A percentile compares a stretch with the other conserved stretches of the same genome.
Conservation (phyloP, 2,888 invertebrate genomes). For the Epinotia ramella region DNA sequence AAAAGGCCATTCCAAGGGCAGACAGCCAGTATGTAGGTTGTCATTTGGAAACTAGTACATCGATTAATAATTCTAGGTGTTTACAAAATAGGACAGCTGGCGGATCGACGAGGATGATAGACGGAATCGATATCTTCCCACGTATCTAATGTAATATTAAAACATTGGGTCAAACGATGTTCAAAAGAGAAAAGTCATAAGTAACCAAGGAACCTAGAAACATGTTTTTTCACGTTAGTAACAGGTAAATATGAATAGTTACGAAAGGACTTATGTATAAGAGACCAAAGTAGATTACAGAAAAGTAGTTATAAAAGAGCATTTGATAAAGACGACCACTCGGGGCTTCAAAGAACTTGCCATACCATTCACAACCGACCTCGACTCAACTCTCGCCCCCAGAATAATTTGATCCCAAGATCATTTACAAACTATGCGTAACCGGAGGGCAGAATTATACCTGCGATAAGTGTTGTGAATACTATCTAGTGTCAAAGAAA, state of each 20-base stretch:
- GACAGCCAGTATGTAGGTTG: conserved; percentile 15
- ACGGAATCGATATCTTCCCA: conserved; percentile 40
- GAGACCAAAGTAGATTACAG: not conserved
- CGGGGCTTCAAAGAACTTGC: not conserved
- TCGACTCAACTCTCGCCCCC: not conserved
- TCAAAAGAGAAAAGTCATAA: not conserved
- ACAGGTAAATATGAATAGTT: conserved; percentile 16
- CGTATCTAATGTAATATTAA: conserved; percentile 33
- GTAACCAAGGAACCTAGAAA: not conserved
- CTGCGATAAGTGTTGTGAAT: not conserved
- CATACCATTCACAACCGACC: not conserved
- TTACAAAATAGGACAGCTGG: conserved; percentile 16
- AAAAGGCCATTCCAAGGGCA: conserved; percentile 16
- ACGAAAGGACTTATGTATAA: not conserved
- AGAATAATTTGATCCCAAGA: not conserved
- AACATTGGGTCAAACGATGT: conserved; percentile 21
- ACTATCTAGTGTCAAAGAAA: not conserved
- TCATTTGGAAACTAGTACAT: conserved; percentile 26
- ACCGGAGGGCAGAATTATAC: not conserved
- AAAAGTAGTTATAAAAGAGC: not conserved
- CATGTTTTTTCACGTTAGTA: not conserved
- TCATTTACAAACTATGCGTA: not conserved
- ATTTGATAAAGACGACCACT: conserved; percentile 3
- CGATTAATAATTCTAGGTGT: conserved; percentile 37
- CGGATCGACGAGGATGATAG: conserved; percentile 16